phyloP scores from a whole-genome alignment of 2,797 vertebrate genomes.

The Diglossa cyanea region DNA sequence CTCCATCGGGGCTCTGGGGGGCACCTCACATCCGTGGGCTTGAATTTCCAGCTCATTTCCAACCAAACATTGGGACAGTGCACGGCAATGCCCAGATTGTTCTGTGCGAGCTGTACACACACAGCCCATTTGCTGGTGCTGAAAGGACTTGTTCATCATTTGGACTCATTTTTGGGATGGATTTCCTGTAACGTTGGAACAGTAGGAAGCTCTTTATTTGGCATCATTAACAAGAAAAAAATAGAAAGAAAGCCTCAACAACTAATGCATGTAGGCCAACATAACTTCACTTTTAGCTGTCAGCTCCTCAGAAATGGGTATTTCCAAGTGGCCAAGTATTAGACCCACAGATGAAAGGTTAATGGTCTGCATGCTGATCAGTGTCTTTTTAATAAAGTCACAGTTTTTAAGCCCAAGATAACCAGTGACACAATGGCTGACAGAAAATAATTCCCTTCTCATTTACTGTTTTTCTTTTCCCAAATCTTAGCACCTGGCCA shows the following conservation, averaged over 20 bases:
- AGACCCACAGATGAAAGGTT: not conserved
- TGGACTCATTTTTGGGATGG: not conserved
- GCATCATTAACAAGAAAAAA: not conserved
- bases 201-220: not conserved
- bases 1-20: not conserved
- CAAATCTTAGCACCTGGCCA: not conserved
- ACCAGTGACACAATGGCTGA: not conserved
- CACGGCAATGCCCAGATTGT: not conserved
- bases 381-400: not conserved
- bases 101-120: not conserved
- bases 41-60: not conserved
- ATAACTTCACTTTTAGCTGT: not conserved
- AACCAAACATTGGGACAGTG: not conserved
- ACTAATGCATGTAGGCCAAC: not conserved
- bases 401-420: not conserved
- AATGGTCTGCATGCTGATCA: not conserved
- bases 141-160: constrained; percentile 14
- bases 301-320: not conserved
- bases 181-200: not conserved
- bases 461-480: not conserved
- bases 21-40: not conserved
- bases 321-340: not conserved
- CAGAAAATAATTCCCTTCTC: not conserved
- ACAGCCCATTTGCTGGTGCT: not conserved
- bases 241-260: not conserved